Conservation (phyloP, 2,113 vertebrate genomes). For the Pseudonaja textilis region DNA sequence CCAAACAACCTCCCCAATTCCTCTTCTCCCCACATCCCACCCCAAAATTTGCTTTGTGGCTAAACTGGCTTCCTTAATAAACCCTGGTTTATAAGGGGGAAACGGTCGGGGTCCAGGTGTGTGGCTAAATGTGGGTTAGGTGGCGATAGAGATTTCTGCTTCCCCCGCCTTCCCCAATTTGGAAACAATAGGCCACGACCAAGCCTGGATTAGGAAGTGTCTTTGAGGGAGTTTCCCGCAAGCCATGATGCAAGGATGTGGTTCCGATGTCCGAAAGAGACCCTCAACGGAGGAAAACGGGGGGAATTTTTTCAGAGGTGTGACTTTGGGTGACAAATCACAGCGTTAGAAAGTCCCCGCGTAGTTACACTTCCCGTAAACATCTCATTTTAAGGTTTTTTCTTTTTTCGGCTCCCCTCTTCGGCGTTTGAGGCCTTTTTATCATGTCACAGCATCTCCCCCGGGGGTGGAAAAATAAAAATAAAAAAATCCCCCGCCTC, state of each 20-base stretch:
- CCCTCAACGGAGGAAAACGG: neutral
- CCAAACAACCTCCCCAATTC: neutral
- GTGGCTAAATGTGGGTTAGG: too few relatives aligned
- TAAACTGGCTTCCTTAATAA: neutral
- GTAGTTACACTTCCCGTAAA: neutral
- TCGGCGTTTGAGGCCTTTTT: constrained; percentile 10
- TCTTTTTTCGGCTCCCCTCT: neutral
- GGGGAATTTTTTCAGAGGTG: neutral
- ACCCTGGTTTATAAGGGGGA: neutral
- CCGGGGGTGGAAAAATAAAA: constrained; percentile 2
- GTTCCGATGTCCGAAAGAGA: neutral
- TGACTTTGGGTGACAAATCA: neutral
- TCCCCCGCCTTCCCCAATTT: neutral
- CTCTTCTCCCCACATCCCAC: neutral
- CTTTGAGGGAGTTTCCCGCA: neutral
- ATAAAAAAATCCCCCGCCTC: constrained; percentile 40
- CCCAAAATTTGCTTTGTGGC: neutral
- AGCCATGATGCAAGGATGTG: neutral
- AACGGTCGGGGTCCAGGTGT: neutral
- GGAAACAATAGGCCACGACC: neutral
- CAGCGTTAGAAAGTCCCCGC: neutral
- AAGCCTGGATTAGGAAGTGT: neutral
- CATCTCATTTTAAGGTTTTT: neutral
- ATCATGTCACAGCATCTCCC: constrained; percentile 51
- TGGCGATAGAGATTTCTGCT: too few relatives aligned